Evolutionary conservation across 2,888 invertebrate species (phyloP).

Genomic region (Eulithis prunata): DNA sequence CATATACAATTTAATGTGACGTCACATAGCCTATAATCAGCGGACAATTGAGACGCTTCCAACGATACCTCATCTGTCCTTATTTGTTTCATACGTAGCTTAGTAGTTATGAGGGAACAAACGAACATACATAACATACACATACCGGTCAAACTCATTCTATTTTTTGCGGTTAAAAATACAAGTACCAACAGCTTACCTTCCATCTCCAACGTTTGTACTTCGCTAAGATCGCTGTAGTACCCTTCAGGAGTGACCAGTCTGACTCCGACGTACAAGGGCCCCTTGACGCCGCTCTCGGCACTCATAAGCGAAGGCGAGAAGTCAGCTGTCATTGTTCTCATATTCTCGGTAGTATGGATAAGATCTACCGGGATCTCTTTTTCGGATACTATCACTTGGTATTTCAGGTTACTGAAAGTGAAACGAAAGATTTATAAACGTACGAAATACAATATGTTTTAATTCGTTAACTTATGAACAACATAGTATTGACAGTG

Average conservation of each 20-base stretch:
- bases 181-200: constrained; percentile 56
- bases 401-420: constrained; percentile 77
- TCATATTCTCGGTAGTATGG: constrained; percentile 65
- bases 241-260: constrained; percentile 85
- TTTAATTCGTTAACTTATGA: no score
- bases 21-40: no score
- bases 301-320: constrained; percentile 84
- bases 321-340: constrained; percentile 66
- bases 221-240: constrained; percentile 86
- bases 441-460: no score
- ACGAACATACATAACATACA: no score
- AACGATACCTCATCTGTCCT: no score
- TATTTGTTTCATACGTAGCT: no score
- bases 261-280: constrained; percentile 87
- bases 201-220: constrained; percentile 69
- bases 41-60: no score
- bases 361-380: constrained; percentile 78
- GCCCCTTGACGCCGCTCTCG: constrained; percentile 63
- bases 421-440: no score
- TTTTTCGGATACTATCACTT: constrained; percentile 85
- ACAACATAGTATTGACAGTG: no score
- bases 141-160: not conserved
- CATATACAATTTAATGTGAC: no score
- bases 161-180: no score
- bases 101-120: no score